Evolutionary conservation across 2,113 vertebrate genomes (phyloP).

Genomic region (Calyptomena viridis): DNA sequence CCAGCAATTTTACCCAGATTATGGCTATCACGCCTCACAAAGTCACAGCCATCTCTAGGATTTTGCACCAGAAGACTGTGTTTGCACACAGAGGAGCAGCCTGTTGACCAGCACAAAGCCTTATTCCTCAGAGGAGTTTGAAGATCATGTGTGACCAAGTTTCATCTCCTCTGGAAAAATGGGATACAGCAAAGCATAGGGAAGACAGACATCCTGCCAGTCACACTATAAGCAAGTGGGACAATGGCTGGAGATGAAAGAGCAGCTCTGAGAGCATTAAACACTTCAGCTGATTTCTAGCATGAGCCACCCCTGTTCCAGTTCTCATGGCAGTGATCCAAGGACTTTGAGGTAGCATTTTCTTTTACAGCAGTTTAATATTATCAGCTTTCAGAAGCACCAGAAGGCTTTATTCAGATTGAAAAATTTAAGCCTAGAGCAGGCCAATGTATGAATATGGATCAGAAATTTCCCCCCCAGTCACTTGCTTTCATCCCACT

Average conservation of each 20-base stretch:
- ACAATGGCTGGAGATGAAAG: background rate
- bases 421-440: background rate
- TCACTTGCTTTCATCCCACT: background rate
- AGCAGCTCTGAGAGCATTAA: background rate
- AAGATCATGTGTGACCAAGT: background rate
- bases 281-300: background rate
- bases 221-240: background rate
- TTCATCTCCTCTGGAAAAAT: background rate
- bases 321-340: background rate
- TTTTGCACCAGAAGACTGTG: background rate
- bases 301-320: background rate
- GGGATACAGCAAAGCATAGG: background rate
- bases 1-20: background rate
- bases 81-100: background rate
- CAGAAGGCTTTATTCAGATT: background rate
- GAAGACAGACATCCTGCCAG: background rate
- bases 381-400: background rate
- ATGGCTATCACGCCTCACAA: background rate
- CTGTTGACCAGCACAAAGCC: background rate
- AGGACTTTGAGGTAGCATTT: background rate
- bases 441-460: accelerated
- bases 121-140: background rate
- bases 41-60: background rate
- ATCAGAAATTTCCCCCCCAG: background rate
- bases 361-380: background rate